These are phyloP conservation scores for Tonatia bakeri DNA, from an alignment of 2,113 vertebrate species.

Conservation along the genomic window DNA sequence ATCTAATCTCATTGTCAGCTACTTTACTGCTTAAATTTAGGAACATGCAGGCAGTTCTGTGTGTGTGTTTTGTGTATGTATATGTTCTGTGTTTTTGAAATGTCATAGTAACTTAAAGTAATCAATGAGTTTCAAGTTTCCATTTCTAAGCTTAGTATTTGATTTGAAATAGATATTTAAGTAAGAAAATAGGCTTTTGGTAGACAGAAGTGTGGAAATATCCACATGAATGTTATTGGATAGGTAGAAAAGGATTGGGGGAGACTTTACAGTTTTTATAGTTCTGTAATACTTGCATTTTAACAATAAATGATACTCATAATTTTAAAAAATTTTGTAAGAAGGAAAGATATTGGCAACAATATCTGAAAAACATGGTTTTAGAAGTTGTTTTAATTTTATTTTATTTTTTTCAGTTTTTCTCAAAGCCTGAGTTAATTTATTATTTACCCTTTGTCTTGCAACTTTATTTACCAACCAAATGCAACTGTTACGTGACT, in stretches of 20 bases:
- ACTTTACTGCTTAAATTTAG: neutral
- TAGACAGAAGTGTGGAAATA: slow-evolving; percentile 14
- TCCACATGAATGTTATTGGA: neutral
- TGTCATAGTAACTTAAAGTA: neutral
- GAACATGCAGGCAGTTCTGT: neutral
- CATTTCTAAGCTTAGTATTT: slow-evolving; percentile 2
- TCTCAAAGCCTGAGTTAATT: neutral
- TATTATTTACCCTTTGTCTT: neutral
- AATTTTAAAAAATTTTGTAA: neutral
- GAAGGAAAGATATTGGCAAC: neutral
- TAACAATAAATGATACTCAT: neutral
- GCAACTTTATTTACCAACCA: neutral
- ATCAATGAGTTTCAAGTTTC: slow-evolving; percentile 30
- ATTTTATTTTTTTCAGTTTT: slow-evolving; percentile 9
- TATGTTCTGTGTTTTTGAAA: neutral
- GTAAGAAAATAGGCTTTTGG: neutral
- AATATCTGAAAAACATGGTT: neutral
- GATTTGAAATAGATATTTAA: neutral
- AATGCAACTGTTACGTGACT: neutral
- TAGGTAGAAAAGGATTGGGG: neutral
- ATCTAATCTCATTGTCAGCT: neutral
- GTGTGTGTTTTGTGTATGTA: neutral
- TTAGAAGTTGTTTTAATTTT: neutral
- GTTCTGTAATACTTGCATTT: neutral
- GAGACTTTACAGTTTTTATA: neutral